Percentiles rank a stretch among this genome's conserved stretches.
phyloP scores from a whole-genome alignment of 1,140 invertebrate species.

The Choristoneura fumiferana region DNA sequence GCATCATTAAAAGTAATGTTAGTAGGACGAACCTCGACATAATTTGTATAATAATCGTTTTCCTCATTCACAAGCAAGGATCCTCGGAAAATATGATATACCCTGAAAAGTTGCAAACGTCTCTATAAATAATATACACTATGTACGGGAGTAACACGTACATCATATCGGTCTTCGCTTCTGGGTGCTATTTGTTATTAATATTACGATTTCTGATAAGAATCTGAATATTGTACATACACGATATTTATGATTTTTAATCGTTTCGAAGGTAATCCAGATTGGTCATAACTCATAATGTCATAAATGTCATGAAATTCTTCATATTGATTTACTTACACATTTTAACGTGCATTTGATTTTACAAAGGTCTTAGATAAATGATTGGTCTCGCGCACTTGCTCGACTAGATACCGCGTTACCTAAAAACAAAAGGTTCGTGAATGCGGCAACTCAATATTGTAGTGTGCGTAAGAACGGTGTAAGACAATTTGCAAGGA shows the following conservation, averaged over 20 bases:
- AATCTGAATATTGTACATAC: neutral
- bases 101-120: conserved; percentile 13
- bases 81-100: conserved; percentile 31
- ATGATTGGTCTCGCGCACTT: too few relatives aligned
- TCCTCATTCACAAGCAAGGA: conserved; percentile 50
- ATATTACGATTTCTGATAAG: neutral
- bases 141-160: conserved; percentile 4
- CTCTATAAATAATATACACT: conserved; percentile 14
- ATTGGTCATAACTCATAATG: too few relatives aligned
- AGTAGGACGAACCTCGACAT: conserved; percentile 46
- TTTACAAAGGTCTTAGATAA: too few relatives aligned
- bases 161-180: conserved; percentile 1
- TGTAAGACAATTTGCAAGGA: too few relatives aligned
- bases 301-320: too few relatives aligned
- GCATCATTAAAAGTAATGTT: conserved; percentile 31
- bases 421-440: too few relatives aligned
- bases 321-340: too few relatives aligned
- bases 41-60: conserved; percentile 42
- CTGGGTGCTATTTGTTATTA: neutral
- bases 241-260: neutral
- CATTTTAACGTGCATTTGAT: too few relatives aligned
- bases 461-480: too few relatives aligned
- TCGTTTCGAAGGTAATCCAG: too few relatives aligned
- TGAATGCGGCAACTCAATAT: too few relatives aligned
- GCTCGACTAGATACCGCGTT: too few relatives aligned